Evolutionary conservation across 2,888 invertebrate genomes (phyloP).

Genomic region (Hypena proboscidalis): DNA sequence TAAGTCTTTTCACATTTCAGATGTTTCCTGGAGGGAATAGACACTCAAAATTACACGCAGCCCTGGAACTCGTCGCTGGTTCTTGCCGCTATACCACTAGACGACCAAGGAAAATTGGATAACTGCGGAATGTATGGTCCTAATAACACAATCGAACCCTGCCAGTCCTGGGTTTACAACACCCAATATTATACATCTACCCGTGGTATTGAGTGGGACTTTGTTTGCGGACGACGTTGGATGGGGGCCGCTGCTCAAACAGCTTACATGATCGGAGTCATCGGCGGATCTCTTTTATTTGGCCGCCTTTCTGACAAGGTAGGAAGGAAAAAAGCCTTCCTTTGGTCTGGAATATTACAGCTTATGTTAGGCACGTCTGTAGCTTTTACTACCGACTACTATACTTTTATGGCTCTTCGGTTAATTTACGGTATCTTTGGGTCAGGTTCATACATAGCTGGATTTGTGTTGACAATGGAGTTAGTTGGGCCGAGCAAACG

Average conservation of each 20-base stretch:
- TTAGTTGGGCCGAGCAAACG: conserved; percentile 92
- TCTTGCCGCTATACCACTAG: conserved; percentile 83
- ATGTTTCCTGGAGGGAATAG: conserved; percentile 85
- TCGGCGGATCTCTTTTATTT: conserved; percentile 90
- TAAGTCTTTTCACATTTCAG: conserved; percentile 77
- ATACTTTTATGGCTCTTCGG: conserved; percentile 87
- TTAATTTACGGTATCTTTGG: conserved; percentile 93
- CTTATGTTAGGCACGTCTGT: conserved; percentile 89
- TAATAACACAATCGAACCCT: conserved; percentile 66
- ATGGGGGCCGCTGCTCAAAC: conserved; percentile 93
- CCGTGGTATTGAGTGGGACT: conserved; percentile 92
- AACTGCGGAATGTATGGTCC: conserved; percentile 85
- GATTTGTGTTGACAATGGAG: conserved; percentile 92
- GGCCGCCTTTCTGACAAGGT: conserved; percentile 92
- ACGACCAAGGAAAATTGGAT: conserved; percentile 85
- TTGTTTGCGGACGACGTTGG: conserved; percentile 92
- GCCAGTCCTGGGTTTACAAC: conserved; percentile 89
- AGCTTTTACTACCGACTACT: conserved; percentile 91
- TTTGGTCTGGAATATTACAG: conserved; percentile 90
- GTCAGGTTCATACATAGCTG: conserved; percentile 90
- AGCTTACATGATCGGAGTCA: conserved; percentile 93
- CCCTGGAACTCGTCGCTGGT: conserved; percentile 85
- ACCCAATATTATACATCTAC: conserved; percentile 89
- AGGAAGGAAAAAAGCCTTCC: conserved; percentile 92
- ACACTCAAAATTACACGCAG: conserved; percentile 76